Conservation (phyloP, 2,888 invertebrate genomes). For the Marasmarcha lunaedactyla region DNA sequence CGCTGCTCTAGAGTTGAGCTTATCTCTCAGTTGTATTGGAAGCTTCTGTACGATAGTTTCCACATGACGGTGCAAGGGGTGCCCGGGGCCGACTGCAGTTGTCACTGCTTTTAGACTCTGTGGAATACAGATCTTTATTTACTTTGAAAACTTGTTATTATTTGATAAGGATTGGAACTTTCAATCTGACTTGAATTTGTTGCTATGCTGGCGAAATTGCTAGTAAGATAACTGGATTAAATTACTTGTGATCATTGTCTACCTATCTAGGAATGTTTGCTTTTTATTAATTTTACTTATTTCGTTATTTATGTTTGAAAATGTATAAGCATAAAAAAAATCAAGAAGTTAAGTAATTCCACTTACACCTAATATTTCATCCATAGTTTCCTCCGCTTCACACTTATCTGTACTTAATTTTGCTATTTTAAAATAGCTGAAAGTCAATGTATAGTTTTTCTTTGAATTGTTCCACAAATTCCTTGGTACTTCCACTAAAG, state of each 20-base stretch:
- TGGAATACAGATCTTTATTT: slow-evolving; percentile 22
- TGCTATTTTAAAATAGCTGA: slow-evolving; percentile 93
- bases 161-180: too few relatives aligned
- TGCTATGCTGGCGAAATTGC: too few relatives aligned
- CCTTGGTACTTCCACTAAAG: slow-evolving; percentile 94
- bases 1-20: slow-evolving; percentile 72
- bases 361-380: slow-evolving; percentile 91
- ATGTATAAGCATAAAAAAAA: too few relatives aligned
- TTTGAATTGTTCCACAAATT: slow-evolving; percentile 92
- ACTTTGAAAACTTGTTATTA: too few relatives aligned
- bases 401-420: slow-evolving; percentile 95
- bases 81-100: slow-evolving; percentile 79
- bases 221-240: too few relatives aligned
- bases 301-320: too few relatives aligned
- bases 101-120: slow-evolving; percentile 88
- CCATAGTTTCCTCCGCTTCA: slow-evolving; percentile 96
- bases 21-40: slow-evolving; percentile 81
- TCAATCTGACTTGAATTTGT: too few relatives aligned
- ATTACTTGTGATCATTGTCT: too few relatives aligned
- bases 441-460: slow-evolving; percentile 84
- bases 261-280: too few relatives aligned
- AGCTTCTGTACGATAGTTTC: slow-evolving; percentile 93
- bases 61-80: slow-evolving; percentile 81
- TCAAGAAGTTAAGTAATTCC: too few relatives aligned
- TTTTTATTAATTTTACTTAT: too few relatives aligned